Evolutionary conservation across 1,140 invertebrate genomes (phyloP).

Genomic region (Drosophila eugracilis): DNA sequence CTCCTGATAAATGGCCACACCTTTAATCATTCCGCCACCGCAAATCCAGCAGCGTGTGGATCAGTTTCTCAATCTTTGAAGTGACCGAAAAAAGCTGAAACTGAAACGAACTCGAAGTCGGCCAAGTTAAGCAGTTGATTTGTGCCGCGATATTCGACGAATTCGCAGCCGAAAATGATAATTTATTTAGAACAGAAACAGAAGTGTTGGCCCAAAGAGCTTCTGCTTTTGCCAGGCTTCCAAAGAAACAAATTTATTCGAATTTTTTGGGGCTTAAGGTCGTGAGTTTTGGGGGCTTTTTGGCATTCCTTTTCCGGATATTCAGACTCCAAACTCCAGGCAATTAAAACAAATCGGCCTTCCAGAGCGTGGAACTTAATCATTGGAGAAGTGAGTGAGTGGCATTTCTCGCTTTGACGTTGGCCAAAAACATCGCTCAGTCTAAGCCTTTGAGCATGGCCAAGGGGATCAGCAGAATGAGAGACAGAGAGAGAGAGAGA

Average conservation of each 20-base stretch:
- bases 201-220: slow-evolving; percentile 64
- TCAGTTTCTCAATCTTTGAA: slow-evolving; percentile 60
- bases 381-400: slow-evolving; percentile 45
- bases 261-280: slow-evolving; percentile 75
- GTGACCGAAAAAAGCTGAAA: slow-evolving; percentile 74
- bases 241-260: slow-evolving; percentile 70
- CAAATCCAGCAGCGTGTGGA: slow-evolving; percentile 50
- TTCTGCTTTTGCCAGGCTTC: slow-evolving; percentile 53
- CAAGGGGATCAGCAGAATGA: slow-evolving; percentile 58
- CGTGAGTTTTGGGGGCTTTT: slow-evolving; percentile 47
- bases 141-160: slow-evolving; percentile 76
- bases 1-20: slow-evolving; percentile 80
- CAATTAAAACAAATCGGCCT: slow-evolving; percentile 72
- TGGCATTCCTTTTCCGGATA: slow-evolving; percentile 45
- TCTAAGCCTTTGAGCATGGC: slow-evolving; percentile 60
- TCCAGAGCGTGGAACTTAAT: slow-evolving; percentile 53
- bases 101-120: slow-evolving; percentile 67
- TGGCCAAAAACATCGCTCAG: slow-evolving; percentile 25
- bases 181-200: slow-evolving; percentile 75
- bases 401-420: slow-evolving; percentile 48
- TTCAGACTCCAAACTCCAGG: slow-evolving; percentile 27
- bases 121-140: slow-evolving; percentile 75
- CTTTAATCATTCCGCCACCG: slow-evolving; percentile 82
- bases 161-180: slow-evolving; percentile 72
- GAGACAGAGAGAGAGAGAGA: no score